Evolutionary conservation across 1,140 invertebrate species (phyloP).

Genomic region (Hydropsyche tenuis): DNA sequence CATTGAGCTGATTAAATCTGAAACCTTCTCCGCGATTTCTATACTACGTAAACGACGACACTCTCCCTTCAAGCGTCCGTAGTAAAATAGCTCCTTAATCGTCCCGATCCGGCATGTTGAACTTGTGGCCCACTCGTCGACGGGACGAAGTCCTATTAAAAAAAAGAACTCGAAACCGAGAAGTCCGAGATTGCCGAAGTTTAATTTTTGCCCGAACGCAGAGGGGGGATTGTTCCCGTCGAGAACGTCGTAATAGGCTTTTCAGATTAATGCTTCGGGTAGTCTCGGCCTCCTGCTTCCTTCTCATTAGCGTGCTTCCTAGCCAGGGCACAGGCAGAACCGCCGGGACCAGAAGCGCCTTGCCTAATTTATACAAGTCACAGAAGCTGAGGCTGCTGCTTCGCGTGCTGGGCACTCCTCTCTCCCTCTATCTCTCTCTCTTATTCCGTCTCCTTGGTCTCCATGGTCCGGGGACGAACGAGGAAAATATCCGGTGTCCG

Average conservation of each 20-base stretch:
- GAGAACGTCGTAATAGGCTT: conserved; percentile 26
- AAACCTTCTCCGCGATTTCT: too few relatives aligned
- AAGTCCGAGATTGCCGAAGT: conserved; percentile 25
- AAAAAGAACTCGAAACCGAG: background rate
- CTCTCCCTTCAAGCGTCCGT: too few relatives aligned
- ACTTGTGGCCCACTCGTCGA: background rate
- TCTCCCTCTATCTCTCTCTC: too few relatives aligned
- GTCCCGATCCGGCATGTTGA: too few relatives aligned
- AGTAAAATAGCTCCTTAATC: too few relatives aligned
- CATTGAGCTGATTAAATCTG: too few relatives aligned
- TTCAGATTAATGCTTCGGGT: conserved; percentile 19
- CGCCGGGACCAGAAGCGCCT: background rate
- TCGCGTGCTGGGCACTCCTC: too few relatives aligned
- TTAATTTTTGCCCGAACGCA: conserved; percentile 15
- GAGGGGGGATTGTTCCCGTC: background rate
- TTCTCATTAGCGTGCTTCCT: conserved; percentile 25
- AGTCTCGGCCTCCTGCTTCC: background rate
- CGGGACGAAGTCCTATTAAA: background rate
- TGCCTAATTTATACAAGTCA: conserved; percentile 20
- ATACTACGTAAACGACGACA: too few relatives aligned
- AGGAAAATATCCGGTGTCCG: conserved; percentile 27
- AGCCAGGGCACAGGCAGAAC: background rate
- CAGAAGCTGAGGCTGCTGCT: background rate
- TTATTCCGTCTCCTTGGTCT: too few relatives aligned
- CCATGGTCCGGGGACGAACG: too few relatives aligned